Conservation (phyloP, 2,888 invertebrate genomes). For the Rotaria magnacalcarata region DNA sequence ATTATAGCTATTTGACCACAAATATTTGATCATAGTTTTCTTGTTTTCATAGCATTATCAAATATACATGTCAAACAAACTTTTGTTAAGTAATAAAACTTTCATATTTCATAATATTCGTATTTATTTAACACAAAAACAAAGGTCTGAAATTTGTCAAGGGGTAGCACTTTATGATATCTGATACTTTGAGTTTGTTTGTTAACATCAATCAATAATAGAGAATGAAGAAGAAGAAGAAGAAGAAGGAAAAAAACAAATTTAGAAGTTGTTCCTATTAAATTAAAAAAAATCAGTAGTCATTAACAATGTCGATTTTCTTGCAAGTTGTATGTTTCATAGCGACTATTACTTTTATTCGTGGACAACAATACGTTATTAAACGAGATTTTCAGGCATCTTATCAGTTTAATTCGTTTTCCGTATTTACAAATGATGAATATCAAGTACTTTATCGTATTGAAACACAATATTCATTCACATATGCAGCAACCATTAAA, state of each 20-base stretch:
- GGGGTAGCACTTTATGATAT: not conserved
- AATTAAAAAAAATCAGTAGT: too few species aligned
- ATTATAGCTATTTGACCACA: too few species aligned
- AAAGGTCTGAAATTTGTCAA: not conserved
- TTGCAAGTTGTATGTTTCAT: not conserved
- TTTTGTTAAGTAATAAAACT: not conserved
- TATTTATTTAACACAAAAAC: not conserved
- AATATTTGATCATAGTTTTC: too few species aligned
- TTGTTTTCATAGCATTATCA: too few species aligned
- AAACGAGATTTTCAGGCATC: not conserved
- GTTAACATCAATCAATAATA: constrained; percentile 6
- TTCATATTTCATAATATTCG: not conserved
- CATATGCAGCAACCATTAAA: not conserved
- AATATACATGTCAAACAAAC: too few species aligned
- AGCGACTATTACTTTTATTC: not conserved
- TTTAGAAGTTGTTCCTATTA: not conserved
- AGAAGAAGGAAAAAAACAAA: not conserved
- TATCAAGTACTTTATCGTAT: not conserved
- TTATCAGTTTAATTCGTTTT: not conserved
- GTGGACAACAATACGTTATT: not conserved
- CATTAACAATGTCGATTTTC: not conserved
- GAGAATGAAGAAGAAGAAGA: not conserved
- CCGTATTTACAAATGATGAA: not conserved
- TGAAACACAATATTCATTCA: not conserved
- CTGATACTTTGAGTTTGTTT: not conserved